phyloP scores from a whole-genome alignment of 2,888 invertebrate species.

The Cinara cedri region DNA sequence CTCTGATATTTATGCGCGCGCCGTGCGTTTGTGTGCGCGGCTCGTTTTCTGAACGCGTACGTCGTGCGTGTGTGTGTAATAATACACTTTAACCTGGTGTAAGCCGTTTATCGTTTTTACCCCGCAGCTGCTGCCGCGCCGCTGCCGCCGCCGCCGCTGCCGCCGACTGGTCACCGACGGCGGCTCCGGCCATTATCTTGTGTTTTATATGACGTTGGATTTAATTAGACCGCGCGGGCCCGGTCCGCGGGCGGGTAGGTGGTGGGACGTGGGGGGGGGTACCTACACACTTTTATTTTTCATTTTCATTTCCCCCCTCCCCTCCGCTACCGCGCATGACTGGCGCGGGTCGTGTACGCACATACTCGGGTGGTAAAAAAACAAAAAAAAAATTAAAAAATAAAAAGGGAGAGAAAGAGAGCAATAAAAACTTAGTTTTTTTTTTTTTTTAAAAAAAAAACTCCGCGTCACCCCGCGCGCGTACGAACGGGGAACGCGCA shows the following conservation, averaged over 20 bases:
- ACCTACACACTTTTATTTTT: slow-evolving; percentile 15
- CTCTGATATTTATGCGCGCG: slow-evolving; percentile 13
- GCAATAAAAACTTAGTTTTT: slow-evolving; percentile 39
- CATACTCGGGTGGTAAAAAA: neutral
- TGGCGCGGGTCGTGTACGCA: neutral
- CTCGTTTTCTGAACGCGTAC: slow-evolving; percentile 21
- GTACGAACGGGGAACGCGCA: neutral
- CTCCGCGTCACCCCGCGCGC: slow-evolving; percentile 12
- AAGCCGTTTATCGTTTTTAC: slow-evolving; percentile 52
- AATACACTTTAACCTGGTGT: slow-evolving; percentile 40
- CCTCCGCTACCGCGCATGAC: slow-evolving; percentile 4
- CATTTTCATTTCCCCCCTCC: neutral
- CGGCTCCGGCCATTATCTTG: slow-evolving; percentile 38
- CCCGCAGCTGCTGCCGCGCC: no score
- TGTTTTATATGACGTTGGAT: slow-evolving; percentile 52
- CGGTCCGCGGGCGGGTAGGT: neutral
- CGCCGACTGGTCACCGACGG: slow-evolving; percentile 22
- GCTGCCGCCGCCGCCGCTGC: no score
- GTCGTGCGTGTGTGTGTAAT: neutral
- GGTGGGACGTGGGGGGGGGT: neutral
- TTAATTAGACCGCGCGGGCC: slow-evolving; percentile 42
- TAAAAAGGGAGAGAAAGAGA: slow-evolving; percentile 28
- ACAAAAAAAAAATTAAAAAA: slow-evolving; percentile 34
- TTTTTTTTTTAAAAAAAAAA: neutral
- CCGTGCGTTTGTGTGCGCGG: no score